Evolutionary conservation across 2,113 vertebrate genomes (phyloP).

Genomic region (Psilopogon haemacephalus): DNA sequence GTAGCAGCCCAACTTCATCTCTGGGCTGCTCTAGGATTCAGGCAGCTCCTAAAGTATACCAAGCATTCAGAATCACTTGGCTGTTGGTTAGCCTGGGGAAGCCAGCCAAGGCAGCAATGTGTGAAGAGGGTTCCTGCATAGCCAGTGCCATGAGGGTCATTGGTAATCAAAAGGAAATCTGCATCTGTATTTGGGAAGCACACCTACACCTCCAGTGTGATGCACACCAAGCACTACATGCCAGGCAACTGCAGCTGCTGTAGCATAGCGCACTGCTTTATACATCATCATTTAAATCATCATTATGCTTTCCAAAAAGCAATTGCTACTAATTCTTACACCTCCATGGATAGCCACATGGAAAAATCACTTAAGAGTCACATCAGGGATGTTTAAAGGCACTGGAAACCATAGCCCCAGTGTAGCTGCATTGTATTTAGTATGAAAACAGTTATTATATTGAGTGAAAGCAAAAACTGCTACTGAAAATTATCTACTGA

Average conservation of each 20-base stretch:
- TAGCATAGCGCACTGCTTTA: not conserved
- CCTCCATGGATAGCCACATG: not conserved
- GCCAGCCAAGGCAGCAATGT: not conserved
- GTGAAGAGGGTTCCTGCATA: not conserved
- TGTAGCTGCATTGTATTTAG: rapidly evolving
- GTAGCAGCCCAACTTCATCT: not conserved
- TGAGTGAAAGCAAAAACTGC: not conserved
- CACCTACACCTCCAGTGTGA: not conserved
- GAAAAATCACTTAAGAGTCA: not conserved
- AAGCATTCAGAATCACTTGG: not conserved
- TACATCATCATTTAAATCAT: not conserved
- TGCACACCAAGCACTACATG: not conserved
- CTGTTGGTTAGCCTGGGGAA: not conserved
- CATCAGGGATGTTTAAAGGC: not conserved
- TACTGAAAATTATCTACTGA: no score
- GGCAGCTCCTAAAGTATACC: not conserved
- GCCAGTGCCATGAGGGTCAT: rapidly evolving
- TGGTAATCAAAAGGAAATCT: not conserved
- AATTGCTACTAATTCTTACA: not conserved
- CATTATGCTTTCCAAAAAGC: not conserved
- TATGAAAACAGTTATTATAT: not conserved
- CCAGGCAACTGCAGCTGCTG: not conserved
- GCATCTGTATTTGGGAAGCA: not conserved
- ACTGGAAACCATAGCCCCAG: not conserved
- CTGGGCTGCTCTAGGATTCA: not conserved